phyloP scores from a whole-genome alignment of 2,888 invertebrate genomes.

The Lagria hirta region DNA sequence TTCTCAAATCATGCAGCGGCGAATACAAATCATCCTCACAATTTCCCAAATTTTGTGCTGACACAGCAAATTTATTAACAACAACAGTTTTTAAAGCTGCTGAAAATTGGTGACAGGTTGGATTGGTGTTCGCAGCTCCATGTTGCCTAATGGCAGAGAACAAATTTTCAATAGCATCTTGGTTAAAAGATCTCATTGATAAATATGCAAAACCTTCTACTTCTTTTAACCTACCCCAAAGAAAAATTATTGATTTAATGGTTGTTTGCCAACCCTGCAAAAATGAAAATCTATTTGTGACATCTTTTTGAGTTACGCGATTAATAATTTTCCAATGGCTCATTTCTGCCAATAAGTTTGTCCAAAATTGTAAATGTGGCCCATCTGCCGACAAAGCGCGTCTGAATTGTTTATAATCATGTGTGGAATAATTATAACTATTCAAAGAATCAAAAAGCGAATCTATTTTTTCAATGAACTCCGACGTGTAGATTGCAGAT shows the following conservation, averaged over 20 bases:
- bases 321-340: slow-evolving; percentile 10
- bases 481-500: slow-evolving; percentile 5
- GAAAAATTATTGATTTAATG: slow-evolving; percentile 4
- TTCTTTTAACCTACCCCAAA: slow-evolving; percentile 4
- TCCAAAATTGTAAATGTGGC: slow-evolving; percentile 11
- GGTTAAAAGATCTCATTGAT: slow-evolving; percentile 8
- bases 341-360: neutral
- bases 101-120: slow-evolving; percentile 13
- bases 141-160: slow-evolving; percentile 16
- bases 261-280: slow-evolving; percentile 5
- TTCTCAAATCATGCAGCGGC: neutral
- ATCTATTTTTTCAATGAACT: slow-evolving; percentile 11
- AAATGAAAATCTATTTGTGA: slow-evolving; percentile 2
- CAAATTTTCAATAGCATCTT: slow-evolving; percentile 18
- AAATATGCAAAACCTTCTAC: slow-evolving; percentile 5
- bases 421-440: neutral
- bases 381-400: slow-evolving; percentile 9
- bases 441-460: slow-evolving; percentile 15
- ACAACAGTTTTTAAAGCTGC: slow-evolving; percentile 14
- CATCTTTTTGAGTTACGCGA: neutral
- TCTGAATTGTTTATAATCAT: slow-evolving; percentile 12
- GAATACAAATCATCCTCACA: slow-evolving; percentile 7
- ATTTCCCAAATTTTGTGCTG: slow-evolving; percentile 2
- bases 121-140: slow-evolving; percentile 8
- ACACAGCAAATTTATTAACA: slow-evolving; percentile 10